phyloP scores from a whole-genome alignment of 2,113 vertebrate genomes.

The Carassius carassius region DNA sequence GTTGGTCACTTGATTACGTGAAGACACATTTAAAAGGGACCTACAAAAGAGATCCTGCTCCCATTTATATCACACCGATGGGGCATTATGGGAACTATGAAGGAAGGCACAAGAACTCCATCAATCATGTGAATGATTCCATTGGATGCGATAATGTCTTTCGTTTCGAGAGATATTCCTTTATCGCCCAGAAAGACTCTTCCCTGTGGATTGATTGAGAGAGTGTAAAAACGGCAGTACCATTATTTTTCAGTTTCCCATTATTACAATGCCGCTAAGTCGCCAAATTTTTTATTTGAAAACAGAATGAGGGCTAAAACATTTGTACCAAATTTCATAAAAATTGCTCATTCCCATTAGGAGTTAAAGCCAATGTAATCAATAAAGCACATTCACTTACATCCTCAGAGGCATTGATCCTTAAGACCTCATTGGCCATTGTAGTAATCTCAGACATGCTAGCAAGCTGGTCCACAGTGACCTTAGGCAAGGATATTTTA shows the following conservation, averaged over 20 bases:
- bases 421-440: constrained; percentile 87
- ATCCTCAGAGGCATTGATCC: constrained; percentile 75
- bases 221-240: not conserved
- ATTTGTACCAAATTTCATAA: not conserved
- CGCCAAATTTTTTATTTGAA: not conserved
- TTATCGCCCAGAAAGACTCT: constrained; percentile 82
- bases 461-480: constrained; percentile 80
- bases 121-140: constrained; percentile 91
- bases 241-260: not conserved
- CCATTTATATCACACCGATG: constrained; percentile 82
- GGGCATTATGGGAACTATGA: constrained; percentile 92
- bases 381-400: constrained; percentile 74
- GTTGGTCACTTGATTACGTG: not conserved
- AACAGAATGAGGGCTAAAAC: not conserved
- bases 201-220: constrained; percentile 76
- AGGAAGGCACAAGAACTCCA: constrained; percentile 87
- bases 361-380: not conserved
- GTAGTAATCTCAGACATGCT: constrained; percentile 80
- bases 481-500: constrained; percentile 66
- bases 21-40: constrained; percentile 7
- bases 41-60: constrained; percentile 78
- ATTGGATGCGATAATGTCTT: constrained; percentile 85
- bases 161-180: constrained; percentile 69
- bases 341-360: not conserved
- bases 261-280: not conserved